Conservation (phyloP, 2,113 vertebrate species). For the Rhabdornis inornatus region DNA sequence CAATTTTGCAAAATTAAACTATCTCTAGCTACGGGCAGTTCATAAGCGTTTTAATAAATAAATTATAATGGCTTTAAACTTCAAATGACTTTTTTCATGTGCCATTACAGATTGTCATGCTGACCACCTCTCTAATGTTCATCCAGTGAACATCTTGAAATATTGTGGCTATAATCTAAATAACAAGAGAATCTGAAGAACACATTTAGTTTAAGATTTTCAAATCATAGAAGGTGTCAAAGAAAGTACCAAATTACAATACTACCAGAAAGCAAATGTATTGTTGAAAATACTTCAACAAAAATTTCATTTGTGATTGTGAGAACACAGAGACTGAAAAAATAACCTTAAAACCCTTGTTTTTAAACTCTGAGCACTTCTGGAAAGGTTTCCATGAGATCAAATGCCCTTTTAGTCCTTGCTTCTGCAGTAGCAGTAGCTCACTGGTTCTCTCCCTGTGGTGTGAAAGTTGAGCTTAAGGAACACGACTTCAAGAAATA, state of each 20-base stretch:
- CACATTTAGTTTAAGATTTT: background rate
- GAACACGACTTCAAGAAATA: background rate
- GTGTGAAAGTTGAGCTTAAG: background rate
- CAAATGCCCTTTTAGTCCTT: background rate
- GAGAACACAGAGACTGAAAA: background rate
- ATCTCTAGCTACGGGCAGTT: background rate
- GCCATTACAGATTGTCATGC: background rate
- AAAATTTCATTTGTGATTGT: background rate
- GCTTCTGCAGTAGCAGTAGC: background rate
- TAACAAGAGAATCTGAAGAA: background rate
- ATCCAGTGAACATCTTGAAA: background rate
- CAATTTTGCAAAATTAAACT: background rate
- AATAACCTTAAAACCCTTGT: background rate
- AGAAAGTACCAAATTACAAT: background rate
- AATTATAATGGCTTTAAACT: background rate
- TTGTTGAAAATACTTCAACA: background rate
- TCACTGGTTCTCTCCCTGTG: background rate
- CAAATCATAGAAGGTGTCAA: background rate
- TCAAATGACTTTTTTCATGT: background rate
- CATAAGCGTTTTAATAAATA: background rate
- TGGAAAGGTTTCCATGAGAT: background rate
- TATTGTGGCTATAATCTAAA: background rate
- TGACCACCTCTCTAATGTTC: background rate
- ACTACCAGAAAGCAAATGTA: background rate
- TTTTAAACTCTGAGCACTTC: background rate